Conservation (phyloP, 1,140 invertebrate genomes). For the Rhagoletis pomonella region DNA sequence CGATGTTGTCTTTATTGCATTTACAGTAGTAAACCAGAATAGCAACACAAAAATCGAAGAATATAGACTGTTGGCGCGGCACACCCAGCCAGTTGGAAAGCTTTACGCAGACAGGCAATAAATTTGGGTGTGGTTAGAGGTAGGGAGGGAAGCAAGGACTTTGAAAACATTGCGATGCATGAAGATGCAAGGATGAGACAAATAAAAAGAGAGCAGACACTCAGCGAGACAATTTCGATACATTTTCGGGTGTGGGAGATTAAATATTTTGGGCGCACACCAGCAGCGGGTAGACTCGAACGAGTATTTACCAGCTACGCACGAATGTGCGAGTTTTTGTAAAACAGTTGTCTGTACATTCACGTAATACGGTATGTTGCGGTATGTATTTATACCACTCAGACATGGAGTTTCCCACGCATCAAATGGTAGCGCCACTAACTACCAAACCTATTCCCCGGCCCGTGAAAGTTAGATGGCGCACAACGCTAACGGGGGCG, state of each 20-base stretch:
- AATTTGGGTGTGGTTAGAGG: background rate
- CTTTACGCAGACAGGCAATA: background rate
- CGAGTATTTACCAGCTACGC: too few relatives aligned
- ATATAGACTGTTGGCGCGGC: background rate
- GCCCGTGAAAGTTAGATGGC: background rate
- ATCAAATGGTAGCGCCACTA: slow-evolving; percentile 3
- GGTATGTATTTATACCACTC: background rate
- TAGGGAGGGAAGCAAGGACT: background rate
- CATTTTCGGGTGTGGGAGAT: background rate
- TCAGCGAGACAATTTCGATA: background rate
- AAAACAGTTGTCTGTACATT: background rate
- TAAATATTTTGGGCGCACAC: slow-evolving; percentile 8
- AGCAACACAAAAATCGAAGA: background rate
- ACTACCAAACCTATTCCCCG: background rate
- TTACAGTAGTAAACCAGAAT: background rate
- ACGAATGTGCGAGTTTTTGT: background rate
- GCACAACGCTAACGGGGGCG: background rate
- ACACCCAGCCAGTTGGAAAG: slow-evolving; percentile 30
- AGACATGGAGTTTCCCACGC: slow-evolving; percentile 51
- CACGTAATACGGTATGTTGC: background rate
- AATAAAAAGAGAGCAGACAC: background rate
- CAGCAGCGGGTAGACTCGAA: background rate
- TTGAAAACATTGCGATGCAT: background rate
- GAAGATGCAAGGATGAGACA: background rate
- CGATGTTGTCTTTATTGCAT: slow-evolving; percentile 12